Percentiles rank a stretch among this genome's conserved stretches.
These are phyloP conservation scores for Nephrocerus scutellatus DNA, from an alignment of 2,888 invertebrate species.

Conservation along the genomic window DNA sequence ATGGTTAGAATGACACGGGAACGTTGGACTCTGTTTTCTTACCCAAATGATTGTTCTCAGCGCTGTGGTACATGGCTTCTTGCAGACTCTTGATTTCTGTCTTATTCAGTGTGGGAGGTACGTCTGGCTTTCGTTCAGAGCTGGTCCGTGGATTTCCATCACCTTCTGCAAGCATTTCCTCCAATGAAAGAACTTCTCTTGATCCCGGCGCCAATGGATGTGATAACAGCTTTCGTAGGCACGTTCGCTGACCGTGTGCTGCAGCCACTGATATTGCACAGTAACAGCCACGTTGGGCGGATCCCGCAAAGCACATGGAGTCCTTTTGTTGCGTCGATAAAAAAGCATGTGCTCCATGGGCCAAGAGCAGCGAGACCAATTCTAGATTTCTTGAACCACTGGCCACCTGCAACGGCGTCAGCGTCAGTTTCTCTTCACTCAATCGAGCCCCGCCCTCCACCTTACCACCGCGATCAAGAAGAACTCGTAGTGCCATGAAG, in stretches of 20 bases:
- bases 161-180: constrained; percentile 86
- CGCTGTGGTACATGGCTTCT: constrained; percentile 91
- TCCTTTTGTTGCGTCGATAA: constrained; percentile 77
- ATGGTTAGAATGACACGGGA: not conserved
- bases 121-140: constrained; percentile 32
- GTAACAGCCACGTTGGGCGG: constrained; percentile 79
- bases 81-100: constrained; percentile 77
- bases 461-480: constrained; percentile 72
- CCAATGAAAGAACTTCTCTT: constrained; percentile 73
- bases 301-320: constrained; percentile 76
- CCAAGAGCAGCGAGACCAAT: constrained; percentile 69
- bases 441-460: constrained; percentile 79
- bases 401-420: constrained; percentile 83
- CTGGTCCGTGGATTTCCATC: constrained; percentile 47
- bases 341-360: constrained; percentile 83
- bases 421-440: constrained; percentile 77
- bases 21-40: constrained; percentile 19
- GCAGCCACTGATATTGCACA: constrained; percentile 86
- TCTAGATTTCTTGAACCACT: constrained; percentile 75
- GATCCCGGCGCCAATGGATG: constrained; percentile 62
- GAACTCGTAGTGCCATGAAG: constrained; percentile 56
- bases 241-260: constrained; percentile 74
- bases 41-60: constrained; percentile 84
- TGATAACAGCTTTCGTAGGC: constrained; percentile 69
- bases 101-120: constrained; percentile 58